phyloP scores from a whole-genome alignment of 35 echinoderm and acorn worm genomes.

The Acanthaster planci region DNA sequence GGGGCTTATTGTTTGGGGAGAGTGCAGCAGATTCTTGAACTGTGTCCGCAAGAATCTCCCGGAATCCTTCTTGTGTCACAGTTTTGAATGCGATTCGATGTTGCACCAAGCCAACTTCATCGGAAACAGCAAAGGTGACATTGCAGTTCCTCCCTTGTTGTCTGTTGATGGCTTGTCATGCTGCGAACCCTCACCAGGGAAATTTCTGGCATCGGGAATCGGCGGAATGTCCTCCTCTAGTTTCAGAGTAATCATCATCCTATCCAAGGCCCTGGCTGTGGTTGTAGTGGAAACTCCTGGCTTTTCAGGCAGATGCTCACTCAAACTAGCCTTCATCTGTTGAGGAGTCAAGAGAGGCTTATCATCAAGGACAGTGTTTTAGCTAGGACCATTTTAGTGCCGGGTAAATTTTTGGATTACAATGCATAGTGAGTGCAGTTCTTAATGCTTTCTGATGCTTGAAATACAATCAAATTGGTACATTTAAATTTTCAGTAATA shows the following conservation, averaged over 20 bases:
- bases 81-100: slow-evolving; percentile 25
- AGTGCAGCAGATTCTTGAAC: background rate
- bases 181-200: background rate
- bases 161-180: background rate
- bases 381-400: too few species aligned
- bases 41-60: slow-evolving; percentile 7
- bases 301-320: slow-evolving; percentile 23
- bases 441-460: too few species aligned
- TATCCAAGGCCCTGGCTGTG: slow-evolving; percentile 24
- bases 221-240: slow-evolving; percentile 14
- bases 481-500: too few species aligned
- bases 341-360: background rate
- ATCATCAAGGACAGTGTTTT: background rate
- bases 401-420: too few species aligned
- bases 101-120: slow-evolving; percentile 29
- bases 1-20: slow-evolving; percentile 16
- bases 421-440: too few species aligned
- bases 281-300: background rate
- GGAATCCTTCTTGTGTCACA: slow-evolving; percentile 5
- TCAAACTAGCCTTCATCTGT: background rate
- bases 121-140: slow-evolving; percentile 2
- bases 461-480: too few species aligned
- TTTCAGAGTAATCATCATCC: slow-evolving; percentile 34
- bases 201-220: slow-evolving; percentile 22
- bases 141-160: slow-evolving; percentile 39